Percentiles rank a stretch among this genome's conserved stretches.
phyloP scores from a whole-genome alignment of 2,113 vertebrate species.

The Amazona vittata region DNA sequence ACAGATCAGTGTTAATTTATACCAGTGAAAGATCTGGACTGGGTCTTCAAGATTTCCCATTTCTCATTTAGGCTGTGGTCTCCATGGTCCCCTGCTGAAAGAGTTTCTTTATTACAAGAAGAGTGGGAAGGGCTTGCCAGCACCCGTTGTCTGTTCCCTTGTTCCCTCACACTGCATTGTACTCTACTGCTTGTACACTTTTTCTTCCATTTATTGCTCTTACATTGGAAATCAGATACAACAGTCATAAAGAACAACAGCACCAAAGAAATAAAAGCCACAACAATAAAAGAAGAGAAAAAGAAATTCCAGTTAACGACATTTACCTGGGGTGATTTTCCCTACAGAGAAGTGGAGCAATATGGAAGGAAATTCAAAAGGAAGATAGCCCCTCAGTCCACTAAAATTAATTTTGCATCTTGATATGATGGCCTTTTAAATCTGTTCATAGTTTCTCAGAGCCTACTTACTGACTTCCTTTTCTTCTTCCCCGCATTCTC shows the following conservation, averaged over 20 bases:
- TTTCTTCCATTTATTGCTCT: slow-evolving; percentile 17
- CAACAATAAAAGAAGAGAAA: neutral
- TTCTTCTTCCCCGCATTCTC: neutral
- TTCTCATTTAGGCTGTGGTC: neutral
- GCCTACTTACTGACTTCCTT: neutral
- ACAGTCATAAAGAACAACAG: neutral
- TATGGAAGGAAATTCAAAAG: neutral
- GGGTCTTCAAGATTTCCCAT: neutral
- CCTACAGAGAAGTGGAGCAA: neutral
- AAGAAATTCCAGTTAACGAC: neutral
- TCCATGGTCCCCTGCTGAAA: neutral
- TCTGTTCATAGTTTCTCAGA: neutral
- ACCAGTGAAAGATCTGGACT: neutral
- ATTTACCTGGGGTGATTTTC: neutral
- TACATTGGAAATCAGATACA: slow-evolving; percentile 37
- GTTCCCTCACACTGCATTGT: neutral
- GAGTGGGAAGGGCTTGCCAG: neutral
- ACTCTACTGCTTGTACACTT: neutral
- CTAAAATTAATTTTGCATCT: neutral
- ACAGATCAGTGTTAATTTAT: neutral
- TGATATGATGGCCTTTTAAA: neutral
- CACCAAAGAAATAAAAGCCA: slow-evolving; percentile 1
- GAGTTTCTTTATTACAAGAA: neutral
- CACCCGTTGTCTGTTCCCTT: neutral
- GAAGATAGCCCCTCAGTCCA: neutral